Evolutionary conservation across 2,888 invertebrate genomes (phyloP).

Genomic region (Lithosia quadra): DNA sequence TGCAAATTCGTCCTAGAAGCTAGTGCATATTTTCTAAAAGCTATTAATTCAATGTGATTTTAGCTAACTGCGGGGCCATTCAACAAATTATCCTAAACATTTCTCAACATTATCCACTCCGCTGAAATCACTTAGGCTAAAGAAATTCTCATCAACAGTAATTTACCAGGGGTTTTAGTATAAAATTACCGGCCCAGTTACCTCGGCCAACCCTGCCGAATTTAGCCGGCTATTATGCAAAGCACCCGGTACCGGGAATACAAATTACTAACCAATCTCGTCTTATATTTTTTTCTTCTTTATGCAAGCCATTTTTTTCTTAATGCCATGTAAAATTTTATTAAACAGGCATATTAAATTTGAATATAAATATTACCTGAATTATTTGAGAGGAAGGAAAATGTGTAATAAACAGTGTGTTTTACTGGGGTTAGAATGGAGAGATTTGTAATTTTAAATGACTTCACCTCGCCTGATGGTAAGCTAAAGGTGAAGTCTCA

Average conservation of each 20-base stretch:
- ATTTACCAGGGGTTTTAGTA: conserved; percentile 27
- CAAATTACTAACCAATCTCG: conserved; percentile 34
- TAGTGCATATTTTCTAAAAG: not conserved
- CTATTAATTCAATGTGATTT: conserved; percentile 13
- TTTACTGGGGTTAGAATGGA: no score
- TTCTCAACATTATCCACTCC: conserved; percentile 12
- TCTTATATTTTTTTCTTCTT: conserved; percentile 15
- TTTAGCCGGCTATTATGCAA: conserved; percentile 40
- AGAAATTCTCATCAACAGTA: conserved; percentile 19
- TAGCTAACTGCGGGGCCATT: conserved; percentile 4
- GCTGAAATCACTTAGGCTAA: conserved; percentile 16
- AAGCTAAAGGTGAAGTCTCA: no score
- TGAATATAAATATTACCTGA: no score
- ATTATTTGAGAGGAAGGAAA: no score
- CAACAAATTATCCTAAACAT: conserved; percentile 12
- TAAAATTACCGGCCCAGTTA: conserved; percentile 35
- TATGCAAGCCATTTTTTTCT: not conserved
- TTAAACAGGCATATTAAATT: no score
- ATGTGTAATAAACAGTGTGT: no score
- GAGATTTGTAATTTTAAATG: no score
- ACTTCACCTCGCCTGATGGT: no score
- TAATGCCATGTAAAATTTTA: not conserved
- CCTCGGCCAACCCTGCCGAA: conserved; percentile 2
- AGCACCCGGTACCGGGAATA: conserved; percentile 30
- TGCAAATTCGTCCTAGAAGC: no score